These are phyloP conservation scores for Ridgeia piscesae DNA, from an alignment of 1,140 invertebrate genomes.

Conservation along the genomic window DNA sequence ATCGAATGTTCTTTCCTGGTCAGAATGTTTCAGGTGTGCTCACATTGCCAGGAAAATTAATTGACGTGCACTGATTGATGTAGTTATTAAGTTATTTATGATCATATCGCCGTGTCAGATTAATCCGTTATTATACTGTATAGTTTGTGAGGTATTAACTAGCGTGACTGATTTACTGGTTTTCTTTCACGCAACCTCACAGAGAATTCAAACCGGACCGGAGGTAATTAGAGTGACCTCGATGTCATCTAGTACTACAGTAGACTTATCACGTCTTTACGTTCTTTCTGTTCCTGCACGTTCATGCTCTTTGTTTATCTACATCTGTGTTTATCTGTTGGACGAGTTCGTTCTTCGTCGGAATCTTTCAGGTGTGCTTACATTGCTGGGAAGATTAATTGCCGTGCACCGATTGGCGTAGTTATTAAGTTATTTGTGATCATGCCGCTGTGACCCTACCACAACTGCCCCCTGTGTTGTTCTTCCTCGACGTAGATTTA, in stretches of 20 bases:
- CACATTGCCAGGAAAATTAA: background rate
- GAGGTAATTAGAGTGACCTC: background rate
- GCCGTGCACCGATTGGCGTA: background rate
- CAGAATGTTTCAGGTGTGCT: background rate
- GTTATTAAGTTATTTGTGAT: background rate
- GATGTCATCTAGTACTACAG: background rate
- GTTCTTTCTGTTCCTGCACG: background rate
- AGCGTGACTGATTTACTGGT: background rate
- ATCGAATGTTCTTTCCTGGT: background rate
- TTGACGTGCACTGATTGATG: background rate
- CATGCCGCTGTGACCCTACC: background rate
- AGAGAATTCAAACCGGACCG: background rate
- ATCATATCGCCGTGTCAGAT: background rate
- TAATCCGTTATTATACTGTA: background rate
- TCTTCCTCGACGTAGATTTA: background rate
- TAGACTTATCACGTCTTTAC: background rate
- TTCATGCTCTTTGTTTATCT: background rate
- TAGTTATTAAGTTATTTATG: background rate
- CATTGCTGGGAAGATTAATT: background rate
- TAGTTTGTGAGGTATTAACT: background rate
- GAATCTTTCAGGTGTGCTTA: background rate
- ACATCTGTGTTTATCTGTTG: background rate
- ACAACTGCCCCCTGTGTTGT: background rate
- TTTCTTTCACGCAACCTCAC: background rate
- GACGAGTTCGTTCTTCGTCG: background rate